Evolutionary conservation across 2,797 vertebrate species (phyloP), one percentile per base, ranked within the genome.

Genomic region (Epinephelus coioides): DNA sequence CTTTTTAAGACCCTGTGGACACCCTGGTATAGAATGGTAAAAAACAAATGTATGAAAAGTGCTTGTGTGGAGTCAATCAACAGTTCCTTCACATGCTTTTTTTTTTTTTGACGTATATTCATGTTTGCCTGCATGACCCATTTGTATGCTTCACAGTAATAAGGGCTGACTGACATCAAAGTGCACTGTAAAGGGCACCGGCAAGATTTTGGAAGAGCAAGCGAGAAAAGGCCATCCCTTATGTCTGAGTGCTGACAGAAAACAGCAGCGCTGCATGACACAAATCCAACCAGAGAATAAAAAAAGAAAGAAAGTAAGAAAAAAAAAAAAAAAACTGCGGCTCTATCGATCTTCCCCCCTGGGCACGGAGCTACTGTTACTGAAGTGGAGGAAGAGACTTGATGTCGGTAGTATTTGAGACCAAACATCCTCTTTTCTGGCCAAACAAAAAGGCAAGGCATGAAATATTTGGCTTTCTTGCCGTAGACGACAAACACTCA

Each of bases 61-160:
- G 25, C 38, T 50, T 30, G 43, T 49, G n/a, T n/a, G 9, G 27
- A 79, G 38, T 10, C 17, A 53, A 64, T 51, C 54, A 62, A n/a
- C 18, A 21, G 15, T 49, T 66, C n/a, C 34, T 30, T 23, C 47
- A 72, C 13, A 59, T 18, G 17, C 3, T 60, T 65, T 57, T 43
- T 30, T 30, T 30, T 30, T 30, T 30, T 30, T 27, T 1, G 18
- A 67, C 59, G 27, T 57, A 73, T 34, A 40, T 66, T 51, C 40
- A 72, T 71, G 49, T 77, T 67, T 59, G 5, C 25, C 19, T 2
- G 18, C 40, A 21, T 1, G 25, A 66, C 47, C 19, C 13, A 59
- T 78, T 79, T 69, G 44, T 81, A 56, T 56, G 70, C 65, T 25
- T 55, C 38, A 59, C 38, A 69, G 65, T 27, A 59, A 64, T 21